phyloP scores from a whole-genome alignment of 2,113 vertebrate genomes.

The Channa maculata region DNA sequence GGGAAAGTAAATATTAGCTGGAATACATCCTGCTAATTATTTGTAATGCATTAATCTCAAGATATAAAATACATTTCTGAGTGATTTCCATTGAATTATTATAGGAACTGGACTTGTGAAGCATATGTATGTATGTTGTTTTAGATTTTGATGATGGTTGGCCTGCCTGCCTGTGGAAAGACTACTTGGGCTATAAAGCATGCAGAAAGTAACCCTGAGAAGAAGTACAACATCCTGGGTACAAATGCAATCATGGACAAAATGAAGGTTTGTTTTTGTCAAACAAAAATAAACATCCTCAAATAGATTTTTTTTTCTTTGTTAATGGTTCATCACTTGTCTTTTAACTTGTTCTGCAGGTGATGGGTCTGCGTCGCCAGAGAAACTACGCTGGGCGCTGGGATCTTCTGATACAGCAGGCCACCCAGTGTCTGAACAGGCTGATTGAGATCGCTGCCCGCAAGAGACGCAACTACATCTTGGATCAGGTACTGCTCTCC shows the following conservation, averaged over 20 bases:
- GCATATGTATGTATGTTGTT: not conserved
- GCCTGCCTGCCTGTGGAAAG: constrained; percentile 91
- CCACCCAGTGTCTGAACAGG: constrained; percentile 93
- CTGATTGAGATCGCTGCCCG: constrained; percentile 93
- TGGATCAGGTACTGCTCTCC: constrained; percentile 89
- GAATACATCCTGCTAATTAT: not conserved
- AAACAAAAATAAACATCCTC: not conserved
- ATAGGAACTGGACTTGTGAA: too few relatives aligned
- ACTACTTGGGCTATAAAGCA: constrained; percentile 92
- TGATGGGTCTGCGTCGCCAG: constrained; percentile 93
- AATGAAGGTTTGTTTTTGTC: constrained; percentile 86
- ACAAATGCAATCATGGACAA: constrained; percentile 97
- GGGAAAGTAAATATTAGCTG: too few relatives aligned
- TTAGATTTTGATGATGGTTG: constrained; percentile 95
- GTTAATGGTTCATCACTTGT: not conserved
- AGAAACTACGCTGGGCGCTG: constrained; percentile 92
- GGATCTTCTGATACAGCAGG: constrained; percentile 93
- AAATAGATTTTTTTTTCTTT: too few relatives aligned
- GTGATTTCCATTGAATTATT: too few relatives aligned
- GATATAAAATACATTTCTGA: too few relatives aligned
- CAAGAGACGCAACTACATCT: constrained; percentile 94
- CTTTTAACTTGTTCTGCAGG: constrained; percentile 60
- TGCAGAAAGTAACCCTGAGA: constrained; percentile 85
- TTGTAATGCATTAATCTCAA: too few relatives aligned
- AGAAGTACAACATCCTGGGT: constrained; percentile 94